Base-by-base conservation (phyloP, 1,140 invertebrate species). In the Mya arenaria region DNA sequence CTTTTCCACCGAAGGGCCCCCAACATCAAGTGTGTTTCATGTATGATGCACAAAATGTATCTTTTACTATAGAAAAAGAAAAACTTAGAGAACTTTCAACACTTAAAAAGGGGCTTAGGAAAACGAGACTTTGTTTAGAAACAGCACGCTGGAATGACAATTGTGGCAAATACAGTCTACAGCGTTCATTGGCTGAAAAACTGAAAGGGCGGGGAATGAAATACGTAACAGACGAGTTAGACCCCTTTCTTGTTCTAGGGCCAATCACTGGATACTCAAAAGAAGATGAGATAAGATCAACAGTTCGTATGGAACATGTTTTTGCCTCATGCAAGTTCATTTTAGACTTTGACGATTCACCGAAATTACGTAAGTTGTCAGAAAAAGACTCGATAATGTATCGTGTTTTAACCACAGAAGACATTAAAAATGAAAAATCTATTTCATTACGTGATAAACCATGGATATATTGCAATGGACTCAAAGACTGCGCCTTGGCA, bases 381-480 rank as follows among this genome's bases (percentile, higher is more conserved):
- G 72, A 75, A 63, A 58, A 25, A 19, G 30, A 63, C n/a, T 44
- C 30, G 28, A 37, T 25, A 19, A 23, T 23, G 4, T 75, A 62
- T 75, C n/a, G 23, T 25, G 34, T 75, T 25, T 39, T 62, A 37
- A 48, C 30, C 23, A 41, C 58, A 23, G 69, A 72, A 25, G 39
- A 72, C 23, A 4, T 32, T 23, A 34, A 36, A 32, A 15, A 72
- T 17, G 5, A 5, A 8, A 4, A 2, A 4, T 30, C 37, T 62
- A n/a, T 6, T n/a, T 32, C 39, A 25, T 17, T 17, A 15, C 28
- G 41, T 17, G 41, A 19, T 30, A 25, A 32, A 3, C 39, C 60
- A 19, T 75, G 72, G 72, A 3, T 75, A 10, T 75, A 75, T 41
- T 75, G 72, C 30, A 75, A 75, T 44, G 72, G 72, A 13, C 37